phyloP scores from a whole-genome alignment of 2,113 vertebrate genomes.

The Dromiciops gliroides region DNA sequence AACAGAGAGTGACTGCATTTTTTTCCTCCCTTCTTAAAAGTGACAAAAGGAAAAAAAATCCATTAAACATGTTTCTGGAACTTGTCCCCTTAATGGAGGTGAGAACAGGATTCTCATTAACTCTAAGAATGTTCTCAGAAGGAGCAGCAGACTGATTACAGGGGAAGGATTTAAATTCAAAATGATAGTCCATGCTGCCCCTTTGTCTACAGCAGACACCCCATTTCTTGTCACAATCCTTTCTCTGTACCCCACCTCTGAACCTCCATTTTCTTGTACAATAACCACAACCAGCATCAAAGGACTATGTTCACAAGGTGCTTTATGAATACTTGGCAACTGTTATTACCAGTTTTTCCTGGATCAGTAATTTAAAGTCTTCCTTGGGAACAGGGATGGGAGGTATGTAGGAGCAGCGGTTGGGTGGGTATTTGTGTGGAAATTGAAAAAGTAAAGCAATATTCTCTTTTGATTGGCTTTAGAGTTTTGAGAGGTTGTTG shows the following conservation, averaged over 20 bases:
- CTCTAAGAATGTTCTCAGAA: neutral
- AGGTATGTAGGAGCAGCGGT: neutral
- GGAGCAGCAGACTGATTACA: constrained; percentile 13
- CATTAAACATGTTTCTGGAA: constrained; percentile 66
- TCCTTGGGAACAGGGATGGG: neutral
- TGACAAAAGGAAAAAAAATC: constrained; percentile 48
- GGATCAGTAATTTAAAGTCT: neutral
- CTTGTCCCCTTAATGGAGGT: constrained; percentile 46
- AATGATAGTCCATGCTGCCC: neutral
- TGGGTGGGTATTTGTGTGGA: neutral
- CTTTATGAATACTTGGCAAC: neutral
- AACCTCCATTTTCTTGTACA: neutral
- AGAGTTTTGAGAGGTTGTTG: neutral
- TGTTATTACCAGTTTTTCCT: neutral
- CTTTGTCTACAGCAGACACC: neutral
- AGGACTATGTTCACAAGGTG: neutral
- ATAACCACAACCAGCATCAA: neutral
- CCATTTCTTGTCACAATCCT: fast-evolving
- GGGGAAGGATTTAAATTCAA: neutral
- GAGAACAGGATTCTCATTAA: constrained; percentile 54
- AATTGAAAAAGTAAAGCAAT: neutral
- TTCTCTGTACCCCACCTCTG: neutral
- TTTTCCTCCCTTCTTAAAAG: constrained; percentile 28
- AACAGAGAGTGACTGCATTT: constrained; percentile 64
- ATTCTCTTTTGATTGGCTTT: neutral